Evolutionary conservation across 2,797 vertebrate species (phyloP).

Genomic region (Salarias fasciatus): DNA sequence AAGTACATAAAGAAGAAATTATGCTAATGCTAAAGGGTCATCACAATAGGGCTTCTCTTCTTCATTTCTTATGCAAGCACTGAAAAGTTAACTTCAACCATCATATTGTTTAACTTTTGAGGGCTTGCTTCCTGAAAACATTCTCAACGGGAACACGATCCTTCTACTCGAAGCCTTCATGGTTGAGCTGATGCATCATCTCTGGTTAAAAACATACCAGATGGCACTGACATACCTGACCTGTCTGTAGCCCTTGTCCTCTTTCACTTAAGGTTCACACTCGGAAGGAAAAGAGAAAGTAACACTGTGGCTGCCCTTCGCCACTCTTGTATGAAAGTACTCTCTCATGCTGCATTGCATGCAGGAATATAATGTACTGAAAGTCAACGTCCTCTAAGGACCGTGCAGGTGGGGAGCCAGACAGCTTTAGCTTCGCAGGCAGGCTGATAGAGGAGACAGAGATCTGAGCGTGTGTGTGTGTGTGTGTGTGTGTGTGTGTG

Average conservation of each 20-base stretch:
- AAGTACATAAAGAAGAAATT: no score
- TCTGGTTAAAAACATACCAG: neutral
- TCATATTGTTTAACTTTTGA: no score
- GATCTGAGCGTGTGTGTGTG: neutral
- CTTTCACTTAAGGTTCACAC: neutral
- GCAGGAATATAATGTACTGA: slow-evolving; percentile 31
- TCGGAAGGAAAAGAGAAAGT: neutral
- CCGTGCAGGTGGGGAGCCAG: slow-evolving; percentile 58
- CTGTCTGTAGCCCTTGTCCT: neutral
- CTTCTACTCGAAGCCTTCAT: neutral
- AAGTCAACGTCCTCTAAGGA: slow-evolving; percentile 55
- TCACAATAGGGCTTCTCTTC: no score
- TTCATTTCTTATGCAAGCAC: no score
- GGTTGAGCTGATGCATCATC: neutral
- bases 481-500: neutral
- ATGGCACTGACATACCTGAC: neutral
- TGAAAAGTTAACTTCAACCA: no score
- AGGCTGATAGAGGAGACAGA: slow-evolving; percentile 38
- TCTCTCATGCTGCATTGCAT: slow-evolving; percentile 26
- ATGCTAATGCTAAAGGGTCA: no score
- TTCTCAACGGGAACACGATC: neutral
- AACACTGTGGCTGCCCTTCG: slow-evolving; percentile 20
- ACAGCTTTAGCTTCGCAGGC: slow-evolving; percentile 53
- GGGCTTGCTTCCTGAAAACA: no score
- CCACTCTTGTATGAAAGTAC: slow-evolving; percentile 15